A percentile compares a stretch with the other conserved stretches of the same genome.
Conservation (phyloP, 2,113 vertebrate genomes). For the Nycticebus coucang region DNA sequence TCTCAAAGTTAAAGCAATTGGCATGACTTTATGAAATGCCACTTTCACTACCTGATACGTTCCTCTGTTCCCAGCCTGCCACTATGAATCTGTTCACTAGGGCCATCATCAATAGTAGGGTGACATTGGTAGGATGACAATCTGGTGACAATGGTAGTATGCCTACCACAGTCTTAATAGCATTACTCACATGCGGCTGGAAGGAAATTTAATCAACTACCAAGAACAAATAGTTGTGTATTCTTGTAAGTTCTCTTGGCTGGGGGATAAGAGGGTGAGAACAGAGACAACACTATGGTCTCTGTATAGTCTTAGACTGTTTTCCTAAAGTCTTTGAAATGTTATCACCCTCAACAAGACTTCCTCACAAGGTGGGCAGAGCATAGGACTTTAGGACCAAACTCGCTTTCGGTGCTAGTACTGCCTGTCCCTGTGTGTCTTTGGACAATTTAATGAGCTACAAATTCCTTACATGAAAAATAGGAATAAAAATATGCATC, state of each 20-base stretch:
- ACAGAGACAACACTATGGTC: neutral
- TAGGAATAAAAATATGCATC: neutral
- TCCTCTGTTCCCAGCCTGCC: neutral
- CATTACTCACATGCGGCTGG: neutral
- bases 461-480: neutral
- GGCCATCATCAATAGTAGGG: neutral
- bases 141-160: neutral
- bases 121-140: neutral
- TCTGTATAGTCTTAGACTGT: neutral
- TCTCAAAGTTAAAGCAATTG: conserved; percentile 49
- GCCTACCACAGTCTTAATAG: neutral
- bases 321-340: neutral
- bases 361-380: neutral
- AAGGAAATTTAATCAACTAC: conserved; percentile 39
- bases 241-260: neutral
- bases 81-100: neutral
- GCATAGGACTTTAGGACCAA: neutral
- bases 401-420: neutral
- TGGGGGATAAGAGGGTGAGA: too few species aligned
- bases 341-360: neutral
- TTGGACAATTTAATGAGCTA: neutral
- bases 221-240: neutral
- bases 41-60: neutral
- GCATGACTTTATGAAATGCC: conserved; percentile 38
- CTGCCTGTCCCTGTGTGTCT: neutral